These are phyloP conservation scores for Leptocoma aspasia DNA, from an alignment of 2,113 vertebrate genomes.

Conservation along the genomic window DNA sequence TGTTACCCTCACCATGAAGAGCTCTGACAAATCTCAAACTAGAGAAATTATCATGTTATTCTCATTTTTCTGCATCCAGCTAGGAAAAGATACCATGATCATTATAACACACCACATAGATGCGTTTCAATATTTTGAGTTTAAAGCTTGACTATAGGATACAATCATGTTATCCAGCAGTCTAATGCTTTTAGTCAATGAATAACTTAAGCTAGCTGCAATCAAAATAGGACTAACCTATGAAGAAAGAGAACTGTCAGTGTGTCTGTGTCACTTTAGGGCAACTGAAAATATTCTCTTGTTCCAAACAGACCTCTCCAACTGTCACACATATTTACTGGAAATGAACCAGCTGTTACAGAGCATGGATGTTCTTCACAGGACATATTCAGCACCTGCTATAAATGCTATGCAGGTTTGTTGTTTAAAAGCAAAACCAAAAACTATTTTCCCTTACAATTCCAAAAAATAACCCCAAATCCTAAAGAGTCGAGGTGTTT, in stretches of 20 bases:
- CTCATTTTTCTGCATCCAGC: not conserved
- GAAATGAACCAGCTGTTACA: constrained; percentile 93
- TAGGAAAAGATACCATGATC: not conserved
- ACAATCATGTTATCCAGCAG: not conserved
- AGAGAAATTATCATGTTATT: not conserved
- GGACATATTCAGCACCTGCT: constrained; percentile 92
- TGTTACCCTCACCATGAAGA: not conserved
- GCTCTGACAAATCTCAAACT: not conserved
- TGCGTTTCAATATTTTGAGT: not conserved
- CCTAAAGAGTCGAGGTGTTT: not conserved
- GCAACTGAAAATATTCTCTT: constrained; percentile 17
- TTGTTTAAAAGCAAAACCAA: not conserved
- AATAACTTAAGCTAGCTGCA: not conserved
- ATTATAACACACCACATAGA: not conserved
- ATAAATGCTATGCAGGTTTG: constrained; percentile 94
- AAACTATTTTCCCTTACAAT: not conserved
- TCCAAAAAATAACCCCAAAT: not conserved
- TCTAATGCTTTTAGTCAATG: not conserved
- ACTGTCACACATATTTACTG: constrained; percentile 86
- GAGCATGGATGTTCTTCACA: constrained; percentile 95
- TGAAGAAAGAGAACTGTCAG: not conserved
- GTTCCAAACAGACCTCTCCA: constrained; percentile 81
- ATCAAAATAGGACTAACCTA: not conserved
- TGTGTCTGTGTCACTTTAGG: not conserved
- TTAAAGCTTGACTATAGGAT: not conserved